A percentile compares a stretch with the other conserved stretches of the same genome.
These are phyloP conservation scores for Daubentonia madagascariensis DNA, from an alignment of 2,113 vertebrate species.

Conservation along the genomic window DNA sequence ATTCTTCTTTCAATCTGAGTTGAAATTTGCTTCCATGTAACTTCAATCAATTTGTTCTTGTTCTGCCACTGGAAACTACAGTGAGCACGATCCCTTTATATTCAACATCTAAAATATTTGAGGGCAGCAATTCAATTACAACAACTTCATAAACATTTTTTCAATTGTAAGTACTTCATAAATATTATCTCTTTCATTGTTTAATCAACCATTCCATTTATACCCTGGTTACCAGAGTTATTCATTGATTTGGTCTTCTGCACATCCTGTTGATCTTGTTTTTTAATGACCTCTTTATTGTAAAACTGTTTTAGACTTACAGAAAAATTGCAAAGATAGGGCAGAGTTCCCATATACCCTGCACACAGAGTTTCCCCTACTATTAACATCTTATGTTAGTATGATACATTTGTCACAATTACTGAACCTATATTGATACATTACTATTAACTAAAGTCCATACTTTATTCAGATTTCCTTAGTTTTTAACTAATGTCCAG, in stretches of 20 bases:
- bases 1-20: not conserved
- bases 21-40: not conserved
- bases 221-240: not conserved
- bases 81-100: not conserved
- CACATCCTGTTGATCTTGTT: not conserved
- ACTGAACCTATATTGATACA: not conserved
- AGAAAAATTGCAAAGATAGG: not conserved
- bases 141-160: not conserved
- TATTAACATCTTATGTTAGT: not conserved
- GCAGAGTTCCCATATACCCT: not conserved
- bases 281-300: not conserved
- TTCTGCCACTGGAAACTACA: not conserved
- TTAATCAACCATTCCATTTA: not conserved
- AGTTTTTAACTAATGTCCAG: not conserved
- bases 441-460: not conserved
- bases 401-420: not conserved
- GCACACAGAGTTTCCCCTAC: not conserved
- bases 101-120: not conserved
- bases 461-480: not conserved
- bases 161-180: not conserved
- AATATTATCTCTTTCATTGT: not conserved
- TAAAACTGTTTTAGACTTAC: not conserved
- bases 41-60: not conserved
- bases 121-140: not conserved
- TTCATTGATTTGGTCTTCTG: not conserved